These are phyloP conservation scores for Cossypha caffra DNA, from an alignment of 2,797 vertebrate genomes.

Conservation along the genomic window DNA sequence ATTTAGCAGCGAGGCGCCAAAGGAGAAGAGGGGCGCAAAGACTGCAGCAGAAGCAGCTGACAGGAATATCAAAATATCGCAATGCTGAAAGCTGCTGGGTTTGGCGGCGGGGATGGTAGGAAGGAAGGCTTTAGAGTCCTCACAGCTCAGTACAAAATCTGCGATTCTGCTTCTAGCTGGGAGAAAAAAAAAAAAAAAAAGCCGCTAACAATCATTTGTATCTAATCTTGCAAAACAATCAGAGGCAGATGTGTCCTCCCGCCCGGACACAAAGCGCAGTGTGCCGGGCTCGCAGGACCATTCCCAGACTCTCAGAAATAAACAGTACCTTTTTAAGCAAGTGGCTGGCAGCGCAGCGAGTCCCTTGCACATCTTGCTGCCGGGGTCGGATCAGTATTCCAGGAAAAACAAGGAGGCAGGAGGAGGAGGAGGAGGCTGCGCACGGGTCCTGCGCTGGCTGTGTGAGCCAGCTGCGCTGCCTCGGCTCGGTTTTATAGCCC, in stretches of 20 bases:
- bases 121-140: not conserved
- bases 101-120: not conserved
- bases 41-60: not conserved
- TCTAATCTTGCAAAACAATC: not conserved
- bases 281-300: not conserved
- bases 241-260: not conserved
- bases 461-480: slow-evolving; percentile 15
- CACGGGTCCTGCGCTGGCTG: not conserved
- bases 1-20: not conserved
- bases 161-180: not conserved
- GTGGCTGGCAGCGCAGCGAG: slow-evolving; percentile 90
- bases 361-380: slow-evolving; percentile 90
- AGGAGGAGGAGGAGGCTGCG: not conserved
- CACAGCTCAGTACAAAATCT: not conserved
- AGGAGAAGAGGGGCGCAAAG: not conserved
- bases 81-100: not conserved
- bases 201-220: not conserved
- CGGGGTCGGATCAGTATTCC: not conserved
- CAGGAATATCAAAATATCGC: not conserved
- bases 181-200: not conserved
- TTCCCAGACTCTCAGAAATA: not conserved
- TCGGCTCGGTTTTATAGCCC: slow-evolving; percentile 68
- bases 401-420: not conserved
- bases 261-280: not conserved
- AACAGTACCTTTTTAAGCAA: slow-evolving; percentile 89